phyloP scores from a whole-genome alignment of 2,888 invertebrate species.

The Phengaris alcon region DNA sequence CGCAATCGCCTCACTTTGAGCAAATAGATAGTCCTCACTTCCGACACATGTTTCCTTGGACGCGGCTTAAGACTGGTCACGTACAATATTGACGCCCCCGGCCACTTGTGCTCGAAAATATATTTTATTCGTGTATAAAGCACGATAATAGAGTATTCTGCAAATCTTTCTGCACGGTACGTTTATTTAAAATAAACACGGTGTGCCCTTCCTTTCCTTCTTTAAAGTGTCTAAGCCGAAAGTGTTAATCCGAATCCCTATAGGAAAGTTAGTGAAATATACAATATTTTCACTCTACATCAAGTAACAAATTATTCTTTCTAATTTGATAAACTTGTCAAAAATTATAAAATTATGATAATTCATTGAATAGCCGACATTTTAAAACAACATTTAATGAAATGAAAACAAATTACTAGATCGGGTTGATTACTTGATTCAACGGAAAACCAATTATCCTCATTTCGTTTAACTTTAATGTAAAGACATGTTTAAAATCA shows the following conservation, averaged over 20 bases:
- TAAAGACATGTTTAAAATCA: slow-evolving; percentile 44
- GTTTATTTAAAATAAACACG: slow-evolving; percentile 4
- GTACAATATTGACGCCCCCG: slow-evolving; percentile 78
- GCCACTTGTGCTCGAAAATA: slow-evolving; percentile 69
- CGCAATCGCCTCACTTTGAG: slow-evolving; percentile 67
- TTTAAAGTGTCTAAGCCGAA: background rate
- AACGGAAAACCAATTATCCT: slow-evolving; percentile 43
- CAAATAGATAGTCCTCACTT: slow-evolving; percentile 76
- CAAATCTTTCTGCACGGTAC: background rate
- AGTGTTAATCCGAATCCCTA: background rate
- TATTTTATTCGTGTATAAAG: slow-evolving; percentile 43
- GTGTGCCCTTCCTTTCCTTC: background rate
- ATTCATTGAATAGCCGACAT: background rate
- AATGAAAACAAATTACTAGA: slow-evolving; percentile 42
- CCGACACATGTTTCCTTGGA: slow-evolving; percentile 76
- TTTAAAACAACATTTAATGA: slow-evolving; percentile 30
- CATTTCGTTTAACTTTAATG: slow-evolving; percentile 45
- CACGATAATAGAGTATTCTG: slow-evolving; percentile 13
- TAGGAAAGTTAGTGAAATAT: too few relatives aligned
- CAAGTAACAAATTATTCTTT: background rate
- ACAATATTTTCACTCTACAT: too few relatives aligned
- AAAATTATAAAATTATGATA: slow-evolving; percentile 11
- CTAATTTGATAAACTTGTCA: background rate
- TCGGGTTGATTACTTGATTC: slow-evolving; percentile 36
- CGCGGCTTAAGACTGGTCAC: slow-evolving; percentile 72